Evolutionary conservation across 2,888 invertebrate species (phyloP).

Genomic region (Mythimna vitellina): DNA sequence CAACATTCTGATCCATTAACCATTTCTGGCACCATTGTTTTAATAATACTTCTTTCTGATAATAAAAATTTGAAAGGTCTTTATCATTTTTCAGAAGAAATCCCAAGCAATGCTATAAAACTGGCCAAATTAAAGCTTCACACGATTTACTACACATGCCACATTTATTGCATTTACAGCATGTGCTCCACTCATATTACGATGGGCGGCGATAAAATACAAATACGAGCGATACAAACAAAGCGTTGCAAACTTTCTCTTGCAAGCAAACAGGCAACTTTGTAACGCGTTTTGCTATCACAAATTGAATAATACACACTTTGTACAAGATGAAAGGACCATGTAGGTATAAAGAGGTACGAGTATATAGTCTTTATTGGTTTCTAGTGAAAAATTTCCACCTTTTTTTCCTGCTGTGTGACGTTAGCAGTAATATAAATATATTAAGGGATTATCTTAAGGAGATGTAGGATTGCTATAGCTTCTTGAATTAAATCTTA

Average conservation of each 20-base stretch:
- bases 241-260: conserved; percentile 30
- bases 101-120: conserved; percentile 14
- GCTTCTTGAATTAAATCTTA: background rate
- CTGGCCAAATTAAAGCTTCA: conserved; percentile 23
- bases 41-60: too few species aligned
- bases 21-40: too few species aligned
- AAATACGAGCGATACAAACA: conserved; percentile 23
- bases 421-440: background rate
- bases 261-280: conserved; percentile 35
- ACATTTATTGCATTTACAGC: conserved; percentile 23
- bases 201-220: conserved; percentile 13
- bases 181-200: conserved; percentile 1
- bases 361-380: background rate
- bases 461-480: background rate
- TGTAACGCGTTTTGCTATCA: conserved; percentile 7
- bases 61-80: too few species aligned
- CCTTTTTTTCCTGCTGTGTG: background rate
- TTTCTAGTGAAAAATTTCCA: background rate
- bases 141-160: conserved; percentile 24
- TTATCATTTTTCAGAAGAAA: too few species aligned
- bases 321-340: background rate
- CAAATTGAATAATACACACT: conserved; percentile 38
- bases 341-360: background rate
- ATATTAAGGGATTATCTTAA: background rate
- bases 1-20: too few species aligned